These are phyloP conservation scores for Troides helena DNA, from an alignment of 2,888 invertebrate genomes.

Conservation along the genomic window DNA sequence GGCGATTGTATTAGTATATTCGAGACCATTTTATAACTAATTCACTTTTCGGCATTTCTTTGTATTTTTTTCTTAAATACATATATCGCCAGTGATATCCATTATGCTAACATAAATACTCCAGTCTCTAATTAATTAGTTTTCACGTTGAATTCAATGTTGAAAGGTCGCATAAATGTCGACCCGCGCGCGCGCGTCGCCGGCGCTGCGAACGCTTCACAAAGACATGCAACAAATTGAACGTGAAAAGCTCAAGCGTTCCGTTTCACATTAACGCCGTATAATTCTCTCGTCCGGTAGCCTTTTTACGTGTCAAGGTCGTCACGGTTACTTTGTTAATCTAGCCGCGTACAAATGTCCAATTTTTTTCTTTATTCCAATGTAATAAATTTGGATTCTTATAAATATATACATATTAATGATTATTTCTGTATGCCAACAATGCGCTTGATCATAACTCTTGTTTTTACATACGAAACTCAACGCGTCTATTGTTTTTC, in stretches of 20 bases:
- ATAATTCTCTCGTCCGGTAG: conserved; percentile 23
- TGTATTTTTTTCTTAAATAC: background rate
- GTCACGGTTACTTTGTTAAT: conserved; percentile 12
- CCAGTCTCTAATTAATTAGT: conserved; percentile 10
- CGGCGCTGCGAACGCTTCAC: background rate
- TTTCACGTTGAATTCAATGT: conserved; percentile 7
- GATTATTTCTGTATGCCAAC: background rate
- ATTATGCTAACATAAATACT: conserved; percentile 9
- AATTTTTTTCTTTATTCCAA: conserved; percentile 5
- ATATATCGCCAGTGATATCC: background rate
- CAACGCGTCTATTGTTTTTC: background rate
- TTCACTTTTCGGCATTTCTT: conserved; percentile 3
- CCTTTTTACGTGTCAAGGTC: conserved; percentile 29
- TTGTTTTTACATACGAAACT: background rate
- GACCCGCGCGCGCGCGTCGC: too few species aligned
- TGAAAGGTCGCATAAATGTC: conserved; percentile 19
- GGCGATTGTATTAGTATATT: too few species aligned
- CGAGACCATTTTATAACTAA: background rate
- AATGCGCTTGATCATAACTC: background rate
- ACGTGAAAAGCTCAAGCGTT: conserved; percentile 12
- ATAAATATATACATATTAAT: conserved; percentile 7
- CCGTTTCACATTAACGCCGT: conserved; percentile 23
- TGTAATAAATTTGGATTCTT: conserved; percentile 2
- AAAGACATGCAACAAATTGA: conserved; percentile 17
- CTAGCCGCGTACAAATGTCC: conserved; percentile 12